Conservation (phyloP, 2,888 invertebrate species). For the Nemotelus pantherinus region DNA sequence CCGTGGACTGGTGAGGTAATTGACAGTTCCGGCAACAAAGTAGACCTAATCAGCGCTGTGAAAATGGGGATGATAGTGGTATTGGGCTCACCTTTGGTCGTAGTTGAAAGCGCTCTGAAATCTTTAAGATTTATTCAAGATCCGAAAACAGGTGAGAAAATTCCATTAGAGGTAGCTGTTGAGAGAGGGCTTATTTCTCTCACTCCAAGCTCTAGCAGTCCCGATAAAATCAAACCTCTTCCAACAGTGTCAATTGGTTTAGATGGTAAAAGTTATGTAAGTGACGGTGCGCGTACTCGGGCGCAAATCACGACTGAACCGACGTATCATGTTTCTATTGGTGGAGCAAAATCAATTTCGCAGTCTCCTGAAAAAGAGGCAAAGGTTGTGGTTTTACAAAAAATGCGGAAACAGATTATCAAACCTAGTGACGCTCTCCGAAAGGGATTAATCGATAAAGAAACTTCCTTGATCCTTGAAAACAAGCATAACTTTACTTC, state of each 20-base stretch:
- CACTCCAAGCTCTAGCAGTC: slow-evolving; percentile 60
- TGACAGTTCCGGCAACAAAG: slow-evolving; percentile 72
- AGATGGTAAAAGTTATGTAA: slow-evolving; percentile 62
- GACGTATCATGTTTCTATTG: slow-evolving; percentile 73
- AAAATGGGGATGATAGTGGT: slow-evolving; percentile 81
- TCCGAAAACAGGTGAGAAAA: slow-evolving; percentile 81
- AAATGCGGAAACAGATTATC: slow-evolving; percentile 79
- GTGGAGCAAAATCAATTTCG: slow-evolving; percentile 68
- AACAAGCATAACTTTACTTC: slow-evolving; percentile 69
- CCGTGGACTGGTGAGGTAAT: slow-evolving; percentile 75
- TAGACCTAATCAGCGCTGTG: slow-evolving; percentile 78
- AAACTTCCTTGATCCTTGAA: slow-evolving; percentile 77
- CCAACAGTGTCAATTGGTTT: slow-evolving; percentile 60
- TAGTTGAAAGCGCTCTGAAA: slow-evolving; percentile 75
- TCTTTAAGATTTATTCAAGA: slow-evolving; percentile 77
- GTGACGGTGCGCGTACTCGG: slow-evolving; percentile 67
- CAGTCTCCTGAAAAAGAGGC: slow-evolving; percentile 71
- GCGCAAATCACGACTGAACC: slow-evolving; percentile 71
- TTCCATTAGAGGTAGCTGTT: slow-evolving; percentile 84
- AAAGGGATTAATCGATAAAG: slow-evolving; percentile 80
- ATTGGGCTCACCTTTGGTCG: slow-evolving; percentile 78
- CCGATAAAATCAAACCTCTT: slow-evolving; percentile 62
- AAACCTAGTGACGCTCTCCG: slow-evolving; percentile 80
- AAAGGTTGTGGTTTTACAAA: slow-evolving; percentile 78
- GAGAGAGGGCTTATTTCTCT: slow-evolving; percentile 74